A percentile compares a stretch with the other conserved stretches of the same genome.
phyloP scores from a whole-genome alignment of 2,797 vertebrate species.

The Setipinna tenuifilis region DNA sequence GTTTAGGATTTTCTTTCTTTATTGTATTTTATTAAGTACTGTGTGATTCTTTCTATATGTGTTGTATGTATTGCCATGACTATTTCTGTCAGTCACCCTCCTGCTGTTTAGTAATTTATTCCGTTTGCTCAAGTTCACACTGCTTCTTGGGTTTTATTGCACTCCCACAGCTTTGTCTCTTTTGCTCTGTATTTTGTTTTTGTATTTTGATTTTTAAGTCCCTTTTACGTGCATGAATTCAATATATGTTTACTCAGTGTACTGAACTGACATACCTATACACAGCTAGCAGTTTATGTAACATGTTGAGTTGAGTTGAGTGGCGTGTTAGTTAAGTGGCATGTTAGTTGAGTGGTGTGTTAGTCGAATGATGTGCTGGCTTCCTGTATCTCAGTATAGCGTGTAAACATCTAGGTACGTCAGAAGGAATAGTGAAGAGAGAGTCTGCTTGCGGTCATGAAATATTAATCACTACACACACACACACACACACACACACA shows the following conservation, averaged over 20 bases:
- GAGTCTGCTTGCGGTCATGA: slow-evolving; percentile 83
- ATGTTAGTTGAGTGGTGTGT: background rate
- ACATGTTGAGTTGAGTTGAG: background rate
- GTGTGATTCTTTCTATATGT: no score
- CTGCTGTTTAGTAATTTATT: no score
- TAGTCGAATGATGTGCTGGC: background rate
- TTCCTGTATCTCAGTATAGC: background rate
- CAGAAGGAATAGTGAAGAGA: slow-evolving; percentile 87
- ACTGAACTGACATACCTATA: background rate
- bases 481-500: no score
- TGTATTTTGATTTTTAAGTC: background rate
- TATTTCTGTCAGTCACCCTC: no score
- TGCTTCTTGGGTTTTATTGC: background rate
- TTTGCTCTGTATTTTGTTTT: background rate
- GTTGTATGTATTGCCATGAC: no score
- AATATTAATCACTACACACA: slow-evolving; percentile 87
- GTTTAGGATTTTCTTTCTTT: no score
- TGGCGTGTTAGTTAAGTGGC: background rate
- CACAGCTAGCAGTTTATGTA: background rate
- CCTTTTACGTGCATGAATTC: background rate
- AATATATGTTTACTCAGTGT: no score
- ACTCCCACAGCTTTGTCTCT: background rate
- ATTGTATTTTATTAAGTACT: no score
- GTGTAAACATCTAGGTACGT: slow-evolving; percentile 67
- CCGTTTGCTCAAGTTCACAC: background rate